Base-by-base conservation (phyloP, 2,888 invertebrate genomes). In the Oxyteleia sp. region DNA sequence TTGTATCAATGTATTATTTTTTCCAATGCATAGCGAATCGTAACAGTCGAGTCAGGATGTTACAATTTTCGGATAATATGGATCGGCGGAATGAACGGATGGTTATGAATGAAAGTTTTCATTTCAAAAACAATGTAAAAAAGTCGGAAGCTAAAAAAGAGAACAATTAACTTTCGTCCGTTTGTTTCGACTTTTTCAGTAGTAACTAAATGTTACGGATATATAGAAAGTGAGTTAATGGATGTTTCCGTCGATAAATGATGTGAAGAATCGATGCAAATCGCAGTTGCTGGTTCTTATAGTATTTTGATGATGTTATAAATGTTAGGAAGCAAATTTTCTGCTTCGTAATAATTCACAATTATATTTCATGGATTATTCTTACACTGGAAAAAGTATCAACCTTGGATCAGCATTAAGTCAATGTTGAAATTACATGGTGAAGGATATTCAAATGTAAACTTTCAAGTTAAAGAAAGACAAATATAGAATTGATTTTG, bases 11-110 rank as follows among this genome's bases (percentile, higher is more conserved):
- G n/a, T n/a, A n/a, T n/a, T n/a, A n/a, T n/a, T n/a, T n/a, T n/a
- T n/a, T n/a, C n/a, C n/a, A n/a, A n/a, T n/a, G n/a, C n/a, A n/a
- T 51, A 57, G 78, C 76, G 43, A 72, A 82, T 82, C 47, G 15
- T 32, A 23, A 57, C 23, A 20, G 43, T 13, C n/a, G 29, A 15
- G 18, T 16, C 43, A 32, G 29, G 51, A 35, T 41, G 35, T 61
- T 80, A 71, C 55, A 4, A 63, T 78, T 69, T 63, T 76, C 23
- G 68, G 64, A 11, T 57, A 66, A 66, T 63, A 59, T 41, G 26
- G 16, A 18, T 7, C 47, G 47, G 47, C 47, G 16, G 16, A 10
- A 18, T 47, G 20, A 18, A 38, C 29, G 38, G 29, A 18, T 16
- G n/a, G 11, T 72, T 72, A 63, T 64, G 55, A 64, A 75, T 69